These are phyloP conservation scores for Henricia sp. DNA, from an alignment of 53 echinoderm and acorn worm genomes.

Conservation along the genomic window DNA sequence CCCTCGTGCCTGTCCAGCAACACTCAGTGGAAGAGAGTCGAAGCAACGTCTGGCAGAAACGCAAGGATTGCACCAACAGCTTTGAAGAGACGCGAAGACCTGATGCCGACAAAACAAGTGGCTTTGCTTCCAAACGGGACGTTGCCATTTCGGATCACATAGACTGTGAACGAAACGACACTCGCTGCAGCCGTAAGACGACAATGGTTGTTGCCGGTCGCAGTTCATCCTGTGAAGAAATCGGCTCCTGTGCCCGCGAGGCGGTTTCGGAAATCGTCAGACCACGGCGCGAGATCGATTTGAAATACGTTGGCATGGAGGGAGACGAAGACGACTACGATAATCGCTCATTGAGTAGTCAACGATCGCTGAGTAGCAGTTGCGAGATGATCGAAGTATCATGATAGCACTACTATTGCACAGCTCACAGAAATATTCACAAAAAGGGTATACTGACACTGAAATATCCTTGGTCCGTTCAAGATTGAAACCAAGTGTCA, in stretches of 20 bases:
- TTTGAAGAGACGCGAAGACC: conserved; percentile 48
- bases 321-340: conserved; percentile 89
- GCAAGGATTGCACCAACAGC: conserved; percentile 76
- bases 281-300: conserved; percentile 70
- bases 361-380: conserved; percentile 93
- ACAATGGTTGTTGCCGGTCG: conserved; percentile 68
- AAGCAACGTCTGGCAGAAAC: conserved; percentile 77
- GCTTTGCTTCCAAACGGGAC: conserved; percentile 34
- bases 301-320: conserved; percentile 74
- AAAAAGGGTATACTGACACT: conserved; percentile 43
- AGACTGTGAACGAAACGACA: conserved; percentile 58
- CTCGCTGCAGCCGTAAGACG: conserved; percentile 61
- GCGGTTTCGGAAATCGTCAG: conserved; percentile 93
- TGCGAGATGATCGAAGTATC: conserved; percentile 99
- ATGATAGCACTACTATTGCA: conserved; percentile 66
- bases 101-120: conserved; percentile 44
- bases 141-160: conserved; percentile 36
- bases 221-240: conserved; percentile 97
- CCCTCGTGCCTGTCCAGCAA: background rate
- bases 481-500: conserved; percentile 11
- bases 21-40: conserved; percentile 37
- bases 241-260: conserved; percentile 93
- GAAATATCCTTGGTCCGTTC: conserved; percentile 35
- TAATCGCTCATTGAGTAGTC: conserved; percentile 92
- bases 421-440: background rate